A percentile compares a stretch with the other conserved stretches of the same genome.
Evolutionary conservation across 2,888 invertebrate species (phyloP).

Genomic region (Sericinus montela): DNA sequence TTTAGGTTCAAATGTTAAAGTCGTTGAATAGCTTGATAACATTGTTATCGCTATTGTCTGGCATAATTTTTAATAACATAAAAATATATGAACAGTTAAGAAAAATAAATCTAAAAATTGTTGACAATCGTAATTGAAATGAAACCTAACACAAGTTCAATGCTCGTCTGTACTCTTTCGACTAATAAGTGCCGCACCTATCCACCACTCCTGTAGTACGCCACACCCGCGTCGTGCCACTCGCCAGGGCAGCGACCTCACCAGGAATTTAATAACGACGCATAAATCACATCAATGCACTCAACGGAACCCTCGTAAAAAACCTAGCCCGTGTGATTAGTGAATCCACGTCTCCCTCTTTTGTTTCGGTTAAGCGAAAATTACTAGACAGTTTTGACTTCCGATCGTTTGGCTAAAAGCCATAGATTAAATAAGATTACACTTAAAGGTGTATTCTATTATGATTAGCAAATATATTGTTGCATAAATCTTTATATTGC

Average conservation of each 20-base stretch:
- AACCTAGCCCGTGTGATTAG: conserved; percentile 37
- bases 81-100: no score
- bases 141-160: conserved; percentile 17
- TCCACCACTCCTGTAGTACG: conserved; percentile 36
- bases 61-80: no score
- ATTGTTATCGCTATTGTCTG: no score
- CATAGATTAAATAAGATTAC: neutral
- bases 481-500: no score
- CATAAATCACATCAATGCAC: conserved; percentile 52
- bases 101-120: no score
- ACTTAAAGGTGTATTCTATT: neutral
- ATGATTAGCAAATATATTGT: neutral
- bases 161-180: conserved; percentile 26
- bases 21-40: no score
- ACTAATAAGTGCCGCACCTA: conserved; percentile 46
- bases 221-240: conserved; percentile 36
- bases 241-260: conserved; percentile 46
- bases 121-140: conserved; percentile 7
- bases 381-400: conserved; percentile 4
- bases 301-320: conserved; percentile 39
- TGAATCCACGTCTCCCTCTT: conserved; percentile 41
- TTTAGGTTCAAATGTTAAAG: no score
- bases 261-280: conserved; percentile 61
- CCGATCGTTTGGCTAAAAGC: neutral
- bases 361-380: conserved; percentile 33